Evolutionary conservation across 2,888 invertebrate species (phyloP), one percentile per base, ranked within the genome.

Genomic region (Temnothorax ravouxi): DNA sequence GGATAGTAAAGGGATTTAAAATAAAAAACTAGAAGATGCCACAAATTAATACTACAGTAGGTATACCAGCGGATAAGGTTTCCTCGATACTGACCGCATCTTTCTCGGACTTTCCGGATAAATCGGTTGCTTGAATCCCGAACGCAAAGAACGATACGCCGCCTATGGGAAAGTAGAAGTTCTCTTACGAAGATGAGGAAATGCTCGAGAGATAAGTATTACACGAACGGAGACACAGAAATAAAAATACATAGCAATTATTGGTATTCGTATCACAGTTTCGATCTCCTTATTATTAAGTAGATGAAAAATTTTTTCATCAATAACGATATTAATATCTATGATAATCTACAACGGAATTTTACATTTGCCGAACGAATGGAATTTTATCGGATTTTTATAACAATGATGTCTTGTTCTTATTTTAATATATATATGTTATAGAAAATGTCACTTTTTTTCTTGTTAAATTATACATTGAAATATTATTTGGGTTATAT

Each of bases 11-110:
- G 18, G 41, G 29, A 54, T 54, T 15, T n/a, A 66, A 75, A 52
- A 38, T 18, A 56, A 41, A 3, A n/a, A 67, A 8, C n/a, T 67
- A 29, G 34, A 44, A 71, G 44, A 72, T 71, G 21, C 56, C 18
- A 44, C 44, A 72, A 79, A 79, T 79, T 79, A 79, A 79, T 79
- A 79, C 41, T 13, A 52, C 21, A 11, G 0, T 69, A 79, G 15
- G 0, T 69, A 79, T 21, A 56, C 44, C 34, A 9, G 2, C 41
- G 54, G 44, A 71, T 59, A 59, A 72, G 56, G 13, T 71, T 79
- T 71, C 34, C 44, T 15, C 50, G n/a, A 38, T 56, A 79, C 11
- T 21, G 34, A 52, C 25, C 44, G 52, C 44, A 71, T 13, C 72
- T 79, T 47, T 56, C 47, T 56, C 21, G 15, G 56, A 56, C 21